Evolutionary conservation across 2,797 vertebrate genomes (phyloP).

Genomic region (Microctenopoma stevenorrisi): DNA sequence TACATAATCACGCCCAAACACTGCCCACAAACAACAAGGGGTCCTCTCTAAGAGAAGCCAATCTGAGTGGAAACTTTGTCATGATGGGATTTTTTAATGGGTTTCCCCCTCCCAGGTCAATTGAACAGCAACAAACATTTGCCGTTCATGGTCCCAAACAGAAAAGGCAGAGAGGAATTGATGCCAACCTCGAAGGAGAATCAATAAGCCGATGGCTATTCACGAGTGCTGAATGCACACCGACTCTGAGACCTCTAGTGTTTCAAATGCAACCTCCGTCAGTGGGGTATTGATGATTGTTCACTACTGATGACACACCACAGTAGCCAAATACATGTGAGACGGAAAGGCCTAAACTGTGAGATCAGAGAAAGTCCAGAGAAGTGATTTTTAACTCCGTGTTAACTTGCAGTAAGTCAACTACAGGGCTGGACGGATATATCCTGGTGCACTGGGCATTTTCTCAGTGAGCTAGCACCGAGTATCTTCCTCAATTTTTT

Average conservation of each 20-base stretch:
- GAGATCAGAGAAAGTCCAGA: conserved; percentile 32
- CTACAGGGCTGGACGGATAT: background rate
- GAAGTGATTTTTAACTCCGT: conserved; percentile 39
- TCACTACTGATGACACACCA: conserved; percentile 69
- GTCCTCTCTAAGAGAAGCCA: conserved; percentile 32
- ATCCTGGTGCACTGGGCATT: too few species aligned
- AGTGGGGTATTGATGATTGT: conserved; percentile 63
- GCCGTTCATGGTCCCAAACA: conserved; percentile 51
- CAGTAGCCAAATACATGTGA: conserved; percentile 47
- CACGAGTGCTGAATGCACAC: conserved; percentile 78
- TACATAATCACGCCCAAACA: conserved; percentile 77
- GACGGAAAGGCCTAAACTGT: conserved; percentile 51
- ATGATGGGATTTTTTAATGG: conserved; percentile 31
- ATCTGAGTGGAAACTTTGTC: conserved; percentile 41
- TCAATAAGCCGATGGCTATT: conserved; percentile 73
- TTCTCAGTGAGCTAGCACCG: too few species aligned
- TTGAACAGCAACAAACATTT: conserved; percentile 38
- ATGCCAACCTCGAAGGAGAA: conserved; percentile 69
- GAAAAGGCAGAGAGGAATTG: conserved; percentile 63
- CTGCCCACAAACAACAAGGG: conserved; percentile 37
- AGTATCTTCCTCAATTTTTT: background rate
- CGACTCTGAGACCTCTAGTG: conserved; percentile 49
- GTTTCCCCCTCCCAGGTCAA: conserved; percentile 25
- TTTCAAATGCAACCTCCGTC: conserved; percentile 69
- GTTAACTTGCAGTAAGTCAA: conserved; percentile 33